Evolutionary conservation across 2,888 invertebrate genomes (phyloP), one percentile per base, ranked within the genome.

Genomic region (Pachycephus smyrnensis): DNA sequence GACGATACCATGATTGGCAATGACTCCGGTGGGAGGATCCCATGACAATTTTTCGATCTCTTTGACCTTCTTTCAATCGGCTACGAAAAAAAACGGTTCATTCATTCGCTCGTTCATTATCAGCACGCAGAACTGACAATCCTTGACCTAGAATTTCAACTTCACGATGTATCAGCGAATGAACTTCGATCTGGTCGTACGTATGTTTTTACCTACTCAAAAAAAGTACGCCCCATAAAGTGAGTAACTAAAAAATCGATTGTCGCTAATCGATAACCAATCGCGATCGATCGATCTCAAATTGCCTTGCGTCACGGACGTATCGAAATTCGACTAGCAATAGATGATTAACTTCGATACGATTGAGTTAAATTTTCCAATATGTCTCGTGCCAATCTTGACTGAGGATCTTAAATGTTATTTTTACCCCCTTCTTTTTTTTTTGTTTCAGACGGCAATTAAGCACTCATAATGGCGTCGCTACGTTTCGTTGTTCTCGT

Each of bases 401-500:
- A 35, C 35, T 35, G 2, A 9, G 0, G 6, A 6, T 9, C 35
- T 35, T 9, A 35, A 33, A 35, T 9, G 35, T 35, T 35, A 35
- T 6, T 35, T 9, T 35, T 35, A 35, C 6, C 2, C 9, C 23
- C 33, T 33, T 33, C 33, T 1, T 33, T 69, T n/a, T 73, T 80
- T 31, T 32, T 68, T 73, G 12, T 32, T 77, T 77, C 75, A 73
- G 73, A 36, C 40, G 55, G 35, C 36, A 32, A n/a, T 75, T 23
- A 11, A 23, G 1, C 69, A 69, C 31, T 15, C 73, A 83, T 80
- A 76, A 86, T 85, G 86, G 79, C 81, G 36, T 76, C 78, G 31
- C 76, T 81, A 75, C 83, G 85, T 84, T 33, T 84, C 73, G 73
- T 79, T 33, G 77, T 80, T 6, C 68, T 82, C 73, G 75, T 85